These are phyloP conservation scores for Cricetomys ansorgei DNA, from an alignment of 2,113 vertebrate genomes.

Conservation along the genomic window DNA sequence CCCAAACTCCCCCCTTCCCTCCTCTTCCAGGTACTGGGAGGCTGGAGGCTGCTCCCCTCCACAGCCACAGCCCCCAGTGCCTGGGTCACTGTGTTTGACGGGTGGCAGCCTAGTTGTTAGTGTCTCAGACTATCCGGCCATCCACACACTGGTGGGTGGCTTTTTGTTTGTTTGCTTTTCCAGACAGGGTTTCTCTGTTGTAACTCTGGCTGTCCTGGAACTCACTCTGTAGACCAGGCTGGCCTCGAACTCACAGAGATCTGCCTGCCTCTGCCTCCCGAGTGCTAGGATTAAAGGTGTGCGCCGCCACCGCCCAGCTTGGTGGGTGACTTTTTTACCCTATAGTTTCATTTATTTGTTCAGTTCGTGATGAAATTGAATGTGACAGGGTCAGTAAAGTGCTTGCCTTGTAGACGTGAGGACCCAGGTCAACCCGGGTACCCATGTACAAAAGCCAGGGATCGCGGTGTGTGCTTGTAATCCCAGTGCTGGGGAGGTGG, in stretches of 20 bases:
- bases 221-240: too few species aligned
- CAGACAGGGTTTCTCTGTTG: too few species aligned
- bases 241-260: too few species aligned
- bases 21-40: neutral
- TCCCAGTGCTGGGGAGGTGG: neutral
- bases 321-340: too few species aligned
- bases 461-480: neutral
- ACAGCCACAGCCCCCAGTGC: neutral
- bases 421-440: neutral
- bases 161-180: too few species aligned
- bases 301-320: too few species aligned
- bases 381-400: neutral
- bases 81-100: neutral
- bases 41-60: neutral
- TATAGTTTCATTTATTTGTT: neutral
- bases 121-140: neutral
- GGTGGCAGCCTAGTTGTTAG: neutral
- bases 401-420: neutral
- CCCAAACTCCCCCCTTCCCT: neutral
- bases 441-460: neutral
- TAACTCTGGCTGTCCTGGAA: too few species aligned
- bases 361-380: neutral
- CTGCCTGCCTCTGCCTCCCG: too few species aligned
- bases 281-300: too few species aligned
- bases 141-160: fast-evolving